These are phyloP conservation scores for Lynx canadensis DNA, from an alignment of 2,113 vertebrate species.

Conservation along the genomic window DNA sequence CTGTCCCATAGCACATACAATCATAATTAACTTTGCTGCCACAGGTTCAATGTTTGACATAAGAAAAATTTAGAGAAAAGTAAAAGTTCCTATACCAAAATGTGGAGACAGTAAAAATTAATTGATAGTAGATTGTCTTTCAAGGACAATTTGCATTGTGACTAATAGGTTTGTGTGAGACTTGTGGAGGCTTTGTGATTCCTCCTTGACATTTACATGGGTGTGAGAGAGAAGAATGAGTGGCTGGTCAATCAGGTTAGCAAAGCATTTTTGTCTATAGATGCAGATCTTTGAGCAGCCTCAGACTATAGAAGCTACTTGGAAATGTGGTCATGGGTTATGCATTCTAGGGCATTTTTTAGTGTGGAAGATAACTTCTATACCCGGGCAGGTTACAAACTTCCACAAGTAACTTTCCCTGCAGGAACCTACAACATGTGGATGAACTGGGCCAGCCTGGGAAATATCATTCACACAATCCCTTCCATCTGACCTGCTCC, in stretches of 20 bases:
- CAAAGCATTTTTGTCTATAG: background rate
- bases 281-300: background rate
- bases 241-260: background rate
- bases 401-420: slow-evolving; percentile 9
- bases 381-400: background rate
- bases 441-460: background rate
- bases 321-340: background rate
- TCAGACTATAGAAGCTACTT: background rate
- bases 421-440: background rate
- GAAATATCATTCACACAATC: background rate
- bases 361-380: background rate
- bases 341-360: background rate
- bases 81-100: background rate
- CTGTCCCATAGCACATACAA: background rate
- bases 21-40: background rate
- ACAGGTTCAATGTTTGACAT: background rate
- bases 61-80: background rate
- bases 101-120: background rate
- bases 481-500: background rate
- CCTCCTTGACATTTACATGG: background rate
- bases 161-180: background rate
- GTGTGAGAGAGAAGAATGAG: background rate
- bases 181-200: background rate
- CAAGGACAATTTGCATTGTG: background rate
- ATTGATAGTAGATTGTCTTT: background rate